Evolutionary conservation across 2,113 vertebrate species (phyloP), one percentile per base, ranked within the genome.

Genomic region (Grus americana): DNA sequence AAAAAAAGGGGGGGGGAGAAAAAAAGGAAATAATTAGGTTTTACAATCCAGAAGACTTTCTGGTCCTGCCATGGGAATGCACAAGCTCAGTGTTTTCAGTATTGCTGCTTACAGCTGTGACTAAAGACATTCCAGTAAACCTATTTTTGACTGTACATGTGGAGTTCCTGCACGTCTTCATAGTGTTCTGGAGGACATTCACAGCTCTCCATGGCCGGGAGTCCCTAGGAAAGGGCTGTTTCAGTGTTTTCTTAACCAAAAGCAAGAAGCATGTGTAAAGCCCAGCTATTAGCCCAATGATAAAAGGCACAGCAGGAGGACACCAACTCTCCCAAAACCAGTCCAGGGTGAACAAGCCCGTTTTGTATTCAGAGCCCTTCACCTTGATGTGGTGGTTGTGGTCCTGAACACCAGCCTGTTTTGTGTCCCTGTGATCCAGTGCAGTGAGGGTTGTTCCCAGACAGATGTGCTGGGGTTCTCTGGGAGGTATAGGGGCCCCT

Each of bases 81-180:
- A 95, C 87, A 98, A 96, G 91, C 88, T 95, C 82, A 55, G 81
- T 93, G 94, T 97, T 97, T 92, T 98, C 82, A 94, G 94, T 96
- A 94, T 97, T 58, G 90, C 95, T 98, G 89, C 97, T 97, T 97
- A 97, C 86, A 88, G 79, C 89, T 97, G 81, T 97, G 94, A 97
- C 97, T 97, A 92, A 97, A 97, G 95, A 97, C 97, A 98, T 98
- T 98, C 97, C 96, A 98, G 97, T 98, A 98, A 98, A 98, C 85
- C 88, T 98, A 95, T 97, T 98, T 98, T 98, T 97, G 87, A 97
- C 94, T 94, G 92, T 97, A 96, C 42, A 40, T 21, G 24, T 91
- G 90, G 79, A 95, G 71, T 95, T 94, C n/a, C 72, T 94, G 87
- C 49, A 54, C 0, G 0, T 72, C 70, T 93, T 92, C n/a, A 21